phyloP scores from a whole-genome alignment of 2,888 invertebrate genomes.

The Sarcophaga caerulescens region DNA sequence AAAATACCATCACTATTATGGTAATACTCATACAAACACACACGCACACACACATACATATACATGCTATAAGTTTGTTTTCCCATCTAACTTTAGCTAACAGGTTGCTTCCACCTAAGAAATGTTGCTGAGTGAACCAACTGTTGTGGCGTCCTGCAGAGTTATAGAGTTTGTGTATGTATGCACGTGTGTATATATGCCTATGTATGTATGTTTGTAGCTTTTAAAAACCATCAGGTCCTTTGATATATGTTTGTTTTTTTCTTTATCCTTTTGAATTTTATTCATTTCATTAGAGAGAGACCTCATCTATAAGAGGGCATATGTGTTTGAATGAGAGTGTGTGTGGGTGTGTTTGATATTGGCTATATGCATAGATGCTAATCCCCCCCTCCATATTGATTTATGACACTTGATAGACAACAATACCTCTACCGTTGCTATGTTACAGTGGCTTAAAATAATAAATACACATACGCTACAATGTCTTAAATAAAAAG shows the following conservation, averaged over 20 bases:
- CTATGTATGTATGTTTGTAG: neutral
- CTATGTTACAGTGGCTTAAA: neutral
- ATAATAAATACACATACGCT: neutral
- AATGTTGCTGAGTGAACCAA: no score
- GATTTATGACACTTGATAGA: conserved; percentile 37
- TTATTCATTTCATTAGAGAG: neutral
- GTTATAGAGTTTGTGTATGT: no score
- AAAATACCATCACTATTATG: neutral
- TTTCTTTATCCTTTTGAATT: conserved; percentile 7
- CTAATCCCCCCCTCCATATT: conserved; percentile 20
- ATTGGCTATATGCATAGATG: no score
- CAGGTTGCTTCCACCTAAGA: no score
- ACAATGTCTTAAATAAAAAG: no score
- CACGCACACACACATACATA: no score
- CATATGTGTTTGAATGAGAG: neutral
- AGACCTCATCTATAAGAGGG: neutral
- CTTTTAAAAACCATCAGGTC: neutral
- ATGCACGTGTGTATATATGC: no score
- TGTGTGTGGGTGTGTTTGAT: no score
- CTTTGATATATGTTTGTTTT: conserved; percentile 31
- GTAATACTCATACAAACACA: no score
- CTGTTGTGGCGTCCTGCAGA: no score
- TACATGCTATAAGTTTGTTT: no score
- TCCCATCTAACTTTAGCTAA: no score
- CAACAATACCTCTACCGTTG: neutral